phyloP scores from a whole-genome alignment of 1,140 invertebrate species.

The Zaprionus gabonicus region DNA sequence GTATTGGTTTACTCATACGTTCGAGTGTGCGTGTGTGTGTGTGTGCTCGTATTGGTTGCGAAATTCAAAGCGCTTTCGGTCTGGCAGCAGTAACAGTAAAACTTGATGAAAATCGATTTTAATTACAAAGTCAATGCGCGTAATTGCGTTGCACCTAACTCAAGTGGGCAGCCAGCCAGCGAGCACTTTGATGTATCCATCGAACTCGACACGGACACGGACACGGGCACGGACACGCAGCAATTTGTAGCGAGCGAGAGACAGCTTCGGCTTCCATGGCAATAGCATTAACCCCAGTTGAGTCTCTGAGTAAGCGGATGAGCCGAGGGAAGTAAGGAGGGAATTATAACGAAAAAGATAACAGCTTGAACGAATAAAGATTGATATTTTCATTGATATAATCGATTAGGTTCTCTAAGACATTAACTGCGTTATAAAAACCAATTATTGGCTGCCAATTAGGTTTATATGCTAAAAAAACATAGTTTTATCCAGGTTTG shows the following conservation, averaged over 20 bases:
- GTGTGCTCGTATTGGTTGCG: constrained; percentile 9
- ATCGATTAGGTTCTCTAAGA: no score
- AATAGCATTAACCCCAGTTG: constrained; percentile 27
- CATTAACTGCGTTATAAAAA: no score
- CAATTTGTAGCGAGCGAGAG: constrained; percentile 34
- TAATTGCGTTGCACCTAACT: constrained; percentile 80
- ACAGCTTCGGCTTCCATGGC: constrained; percentile 13
- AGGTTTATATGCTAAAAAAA: no score
- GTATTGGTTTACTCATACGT: constrained; percentile 3
- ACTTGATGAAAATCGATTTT: constrained; percentile 81
- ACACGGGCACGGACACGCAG: constrained; percentile 4
- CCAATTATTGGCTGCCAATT: no score
- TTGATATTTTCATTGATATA: no score
- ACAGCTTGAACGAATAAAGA: no score
- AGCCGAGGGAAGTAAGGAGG: background rate
- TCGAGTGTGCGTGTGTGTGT: constrained; percentile 26
- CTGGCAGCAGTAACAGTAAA: constrained; percentile 56
- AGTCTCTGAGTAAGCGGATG: background rate
- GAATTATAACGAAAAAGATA: no score
- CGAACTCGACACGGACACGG: constrained; percentile 25
- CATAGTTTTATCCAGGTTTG: no score
- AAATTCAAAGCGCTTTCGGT: constrained; percentile 65
- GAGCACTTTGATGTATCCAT: constrained; percentile 63
- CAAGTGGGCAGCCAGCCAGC: constrained; percentile 52
- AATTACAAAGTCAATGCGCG: constrained; percentile 82